Conservation (phyloP, 2,113 vertebrate genomes). For the Proteles cristata region DNA sequence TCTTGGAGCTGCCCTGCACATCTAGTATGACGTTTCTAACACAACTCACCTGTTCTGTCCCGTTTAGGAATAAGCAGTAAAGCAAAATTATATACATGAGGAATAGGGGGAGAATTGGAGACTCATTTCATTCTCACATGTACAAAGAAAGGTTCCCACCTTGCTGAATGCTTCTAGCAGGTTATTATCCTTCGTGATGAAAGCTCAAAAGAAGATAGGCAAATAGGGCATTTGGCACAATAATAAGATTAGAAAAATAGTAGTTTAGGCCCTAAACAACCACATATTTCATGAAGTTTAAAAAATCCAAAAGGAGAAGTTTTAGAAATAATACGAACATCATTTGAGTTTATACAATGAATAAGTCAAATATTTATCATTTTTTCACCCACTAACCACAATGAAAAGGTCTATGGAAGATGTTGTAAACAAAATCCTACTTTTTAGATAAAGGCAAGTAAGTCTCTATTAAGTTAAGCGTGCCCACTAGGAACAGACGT, state of each 20-base stretch:
- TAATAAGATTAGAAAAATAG: neutral
- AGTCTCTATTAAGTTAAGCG: neutral
- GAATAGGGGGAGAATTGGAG: neutral
- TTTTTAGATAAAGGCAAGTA: neutral
- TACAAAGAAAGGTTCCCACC: neutral
- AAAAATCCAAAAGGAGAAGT: neutral
- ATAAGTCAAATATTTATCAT: slow-evolving; percentile 41
- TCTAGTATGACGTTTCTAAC: neutral
- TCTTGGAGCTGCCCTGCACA: neutral
- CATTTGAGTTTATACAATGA: slow-evolving; percentile 1
- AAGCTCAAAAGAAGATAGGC: neutral
- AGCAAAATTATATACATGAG: neutral
- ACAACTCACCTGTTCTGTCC: neutral
- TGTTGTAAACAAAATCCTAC: neutral
- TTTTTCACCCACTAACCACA: neutral
- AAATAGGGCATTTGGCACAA: neutral
- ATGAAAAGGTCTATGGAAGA: neutral
- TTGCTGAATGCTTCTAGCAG: neutral
- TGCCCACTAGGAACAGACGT: neutral
- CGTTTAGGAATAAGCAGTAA: slow-evolving; percentile 28
- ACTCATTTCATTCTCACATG: neutral
- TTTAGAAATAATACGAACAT: slow-evolving; percentile 20
- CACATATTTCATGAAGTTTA: neutral
- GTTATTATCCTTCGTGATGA: neutral
- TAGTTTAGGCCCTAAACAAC: neutral